Evolutionary conservation across 1,140 invertebrate species (phyloP), one percentile per base, ranked within the genome.

Genomic region (Formica selysi): DNA sequence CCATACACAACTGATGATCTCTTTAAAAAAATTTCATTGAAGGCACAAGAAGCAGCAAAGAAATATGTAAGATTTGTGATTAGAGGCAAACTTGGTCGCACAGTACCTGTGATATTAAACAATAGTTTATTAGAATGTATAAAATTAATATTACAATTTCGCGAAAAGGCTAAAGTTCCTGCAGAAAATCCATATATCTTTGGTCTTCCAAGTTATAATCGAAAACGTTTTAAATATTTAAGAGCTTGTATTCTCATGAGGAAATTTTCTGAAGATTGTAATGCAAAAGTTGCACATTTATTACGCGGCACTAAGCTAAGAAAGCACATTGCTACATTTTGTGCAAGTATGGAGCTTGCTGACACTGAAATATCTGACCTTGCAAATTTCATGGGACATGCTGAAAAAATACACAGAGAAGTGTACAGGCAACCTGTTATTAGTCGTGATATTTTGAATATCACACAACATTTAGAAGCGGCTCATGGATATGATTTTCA

Each of bases 301-400:
- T n/a, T n/a, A n/a, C n/a, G 36, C 0, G 74, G 74, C 36, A 76
- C 74, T 41, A 76, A 76, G 3, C 8, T 76, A 62, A 76, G 74
- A 41, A 59, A 76, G n/a, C 74, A 76, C 54, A 62, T 76, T 16
- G 57, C 74, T 26, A 79, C 76, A 54, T 64, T 79, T 61, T 41
- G 76, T 36, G 44, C 62, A 59, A 16, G 32, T 6, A 64, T 81
- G 65, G 65, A 70, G 4, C 41, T 81, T 54, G 62, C 36, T 70
- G 78, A 81, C 7, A 81, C 41, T 71, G 22, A 81, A 71, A 59
- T 81, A 38, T 51, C 57, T 36, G 44, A 64, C n/a, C 29, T 81
- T 32, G 65, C 64, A 48, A 81, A 81, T 36, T 81, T 81, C 11
- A 81, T 81, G 51, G 78, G 78, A 2, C 78, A 81, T 19, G 44